A percentile compares a stretch with the other conserved stretches of the same genome.
Conservation (phyloP, 2,113 vertebrate genomes). For the Andinoacara biseriatus region DNA sequence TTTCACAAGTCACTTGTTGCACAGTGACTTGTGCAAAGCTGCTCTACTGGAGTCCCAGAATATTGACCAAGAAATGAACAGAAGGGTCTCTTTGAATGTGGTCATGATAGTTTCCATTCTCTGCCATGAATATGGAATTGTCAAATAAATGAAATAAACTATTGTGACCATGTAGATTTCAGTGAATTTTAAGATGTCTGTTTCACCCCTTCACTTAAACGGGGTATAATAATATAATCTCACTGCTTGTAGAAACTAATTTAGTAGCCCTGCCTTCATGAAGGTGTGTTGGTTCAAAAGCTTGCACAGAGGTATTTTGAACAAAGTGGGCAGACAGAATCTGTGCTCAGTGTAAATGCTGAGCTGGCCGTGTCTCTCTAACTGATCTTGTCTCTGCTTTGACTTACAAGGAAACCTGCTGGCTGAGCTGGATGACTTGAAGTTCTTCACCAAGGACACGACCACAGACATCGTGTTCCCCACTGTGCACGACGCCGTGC, state of each 20-base stretch:
- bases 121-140: background rate
- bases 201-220: no score
- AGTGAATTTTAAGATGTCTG: no score
- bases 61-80: background rate
- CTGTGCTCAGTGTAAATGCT: background rate
- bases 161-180: no score
- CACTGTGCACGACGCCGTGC: constrained; percentile 89
- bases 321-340: background rate
- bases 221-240: background rate
- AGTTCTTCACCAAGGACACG: constrained; percentile 85
- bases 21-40: background rate
- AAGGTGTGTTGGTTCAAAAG: background rate
- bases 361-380: background rate
- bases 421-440: constrained; percentile 82
- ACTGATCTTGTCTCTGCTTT: background rate
- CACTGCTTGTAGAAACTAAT: background rate
- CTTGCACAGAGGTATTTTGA: no score
- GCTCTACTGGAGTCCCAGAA: background rate
- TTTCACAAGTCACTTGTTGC: background rate
- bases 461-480: constrained; percentile 85
- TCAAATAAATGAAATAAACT: no score
- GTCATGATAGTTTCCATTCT: background rate
- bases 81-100: background rate
- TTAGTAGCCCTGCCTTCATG: background rate
- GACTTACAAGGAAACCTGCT: constrained; percentile 83